Percentiles rank a stretch among this genome's conserved stretches.
phyloP scores from a whole-genome alignment of 1,140 invertebrate species.

The Zaprionus camerounensis region DNA sequence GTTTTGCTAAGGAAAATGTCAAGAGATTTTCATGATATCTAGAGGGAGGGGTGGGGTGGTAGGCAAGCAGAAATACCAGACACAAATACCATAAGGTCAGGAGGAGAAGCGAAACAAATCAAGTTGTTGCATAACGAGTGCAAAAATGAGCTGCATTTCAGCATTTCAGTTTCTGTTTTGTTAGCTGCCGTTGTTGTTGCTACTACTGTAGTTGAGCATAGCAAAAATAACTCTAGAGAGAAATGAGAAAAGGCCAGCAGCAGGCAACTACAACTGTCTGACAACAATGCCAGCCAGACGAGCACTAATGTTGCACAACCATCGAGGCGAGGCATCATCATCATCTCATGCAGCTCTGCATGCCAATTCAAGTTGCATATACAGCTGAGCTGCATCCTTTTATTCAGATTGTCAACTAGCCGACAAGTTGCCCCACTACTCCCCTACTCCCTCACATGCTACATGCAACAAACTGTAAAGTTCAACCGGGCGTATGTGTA shows the following conservation, averaged over 20 bases:
- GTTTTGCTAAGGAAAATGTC: conserved; percentile 6
- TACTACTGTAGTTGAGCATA: background rate
- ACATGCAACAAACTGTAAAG: conserved; percentile 58
- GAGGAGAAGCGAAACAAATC: conserved; percentile 28
- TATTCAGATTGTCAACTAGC: conserved; percentile 75
- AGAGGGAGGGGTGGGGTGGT: too few relatives aligned
- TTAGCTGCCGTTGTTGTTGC: too few relatives aligned
- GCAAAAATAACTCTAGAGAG: background rate
- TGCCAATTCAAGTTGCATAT: conserved; percentile 16
- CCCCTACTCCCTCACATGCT: background rate
- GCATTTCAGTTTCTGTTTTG: background rate
- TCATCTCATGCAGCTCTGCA: conserved; percentile 1
- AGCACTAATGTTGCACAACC: conserved; percentile 59
- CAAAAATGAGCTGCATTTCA: conserved; percentile 49
- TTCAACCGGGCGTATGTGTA: conserved; percentile 79
- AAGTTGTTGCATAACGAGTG: conserved; percentile 53
- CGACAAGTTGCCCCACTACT: background rate
- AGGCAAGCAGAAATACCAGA: background rate
- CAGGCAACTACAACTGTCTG: conserved; percentile 6
- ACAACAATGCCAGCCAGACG: conserved; percentile 39
- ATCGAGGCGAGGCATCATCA: conserved; percentile 29
- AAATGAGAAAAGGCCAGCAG: background rate
- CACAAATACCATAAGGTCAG: conserved; percentile 10
- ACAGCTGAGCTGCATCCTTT: conserved; percentile 66
- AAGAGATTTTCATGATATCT: background rate